Evolutionary conservation across 2,797 vertebrate genomes (phyloP).

Genomic region (Halcyon badia): DNA sequence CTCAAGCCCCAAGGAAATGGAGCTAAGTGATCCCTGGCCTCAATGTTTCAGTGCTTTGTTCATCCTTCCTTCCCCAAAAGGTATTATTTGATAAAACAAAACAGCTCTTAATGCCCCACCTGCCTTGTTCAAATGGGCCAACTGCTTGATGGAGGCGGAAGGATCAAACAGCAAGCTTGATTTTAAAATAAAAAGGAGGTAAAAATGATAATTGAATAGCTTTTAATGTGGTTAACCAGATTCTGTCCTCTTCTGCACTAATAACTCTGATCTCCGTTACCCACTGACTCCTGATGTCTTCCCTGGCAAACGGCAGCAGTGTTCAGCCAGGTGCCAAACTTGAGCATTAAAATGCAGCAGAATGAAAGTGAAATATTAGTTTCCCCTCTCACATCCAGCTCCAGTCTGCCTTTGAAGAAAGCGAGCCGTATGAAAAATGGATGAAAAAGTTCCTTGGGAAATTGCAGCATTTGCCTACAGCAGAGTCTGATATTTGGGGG

Average conservation of each 20-base stretch:
- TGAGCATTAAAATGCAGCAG: not conserved
- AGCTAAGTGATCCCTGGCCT: not conserved
- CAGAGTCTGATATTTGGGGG: not conserved
- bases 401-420: constrained; percentile 45
- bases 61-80: not conserved
- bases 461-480: constrained; percentile 9
- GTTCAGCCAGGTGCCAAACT: not conserved
- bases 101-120: constrained; percentile 46
- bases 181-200: not conserved
- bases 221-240: not conserved
- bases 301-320: constrained; percentile 1
- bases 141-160: not conserved
- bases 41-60: not conserved
- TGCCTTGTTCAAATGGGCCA: constrained; percentile 1
- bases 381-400: constrained; percentile 3
- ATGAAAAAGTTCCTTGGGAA: constrained; percentile 40
- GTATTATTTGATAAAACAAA: constrained; percentile 15
- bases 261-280: not conserved
- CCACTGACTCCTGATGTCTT: not conserved
- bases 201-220: not conserved
- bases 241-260: not conserved
- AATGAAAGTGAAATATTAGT: constrained; percentile 35
- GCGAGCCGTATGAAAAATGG: constrained; percentile 30
- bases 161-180: not conserved
- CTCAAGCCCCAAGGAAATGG: not conserved